Evolutionary conservation across 1,140 invertebrate species (phyloP).

Genomic region (Dreissena polymorpha): DNA sequence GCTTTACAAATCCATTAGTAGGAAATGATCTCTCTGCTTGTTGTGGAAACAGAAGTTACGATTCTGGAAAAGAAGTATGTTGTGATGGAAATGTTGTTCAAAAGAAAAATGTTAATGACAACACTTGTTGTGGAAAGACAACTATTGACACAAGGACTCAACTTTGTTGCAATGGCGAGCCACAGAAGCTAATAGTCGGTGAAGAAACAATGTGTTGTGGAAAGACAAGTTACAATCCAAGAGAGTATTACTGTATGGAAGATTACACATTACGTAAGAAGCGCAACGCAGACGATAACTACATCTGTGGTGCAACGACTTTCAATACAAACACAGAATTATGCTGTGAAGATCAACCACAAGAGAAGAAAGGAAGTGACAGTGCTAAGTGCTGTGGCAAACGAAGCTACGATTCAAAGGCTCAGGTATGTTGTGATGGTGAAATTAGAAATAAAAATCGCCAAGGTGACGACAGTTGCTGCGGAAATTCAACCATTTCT

Average conservation of each 20-base stretch:
- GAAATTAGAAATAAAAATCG: slow-evolving; percentile 44
- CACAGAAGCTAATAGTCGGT: slow-evolving; percentile 27
- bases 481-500: slow-evolving; percentile 27
- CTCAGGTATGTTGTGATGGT: slow-evolving; percentile 44
- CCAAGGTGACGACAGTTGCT: slow-evolving; percentile 34
- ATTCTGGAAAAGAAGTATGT: slow-evolving; percentile 33
- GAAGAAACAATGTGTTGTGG: slow-evolving; percentile 48
- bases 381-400: slow-evolving; percentile 45
- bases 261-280: slow-evolving; percentile 31
- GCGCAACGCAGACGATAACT: slow-evolving; percentile 35
- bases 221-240: slow-evolving; percentile 42
- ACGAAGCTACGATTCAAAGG: slow-evolving; percentile 45
- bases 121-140: slow-evolving; percentile 46
- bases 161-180: slow-evolving; percentile 41
- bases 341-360: slow-evolving; percentile 40
- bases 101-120: slow-evolving; percentile 22
- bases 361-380: slow-evolving; percentile 31
- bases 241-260: slow-evolving; percentile 32
- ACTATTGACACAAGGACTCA: slow-evolving; percentile 43
- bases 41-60: slow-evolving; percentile 41
- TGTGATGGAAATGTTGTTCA: slow-evolving; percentile 27
- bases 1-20: slow-evolving; percentile 22
- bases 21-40: slow-evolving; percentile 35
- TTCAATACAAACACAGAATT: slow-evolving; percentile 49
- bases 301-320: slow-evolving; percentile 45